Evolutionary conservation across 1,140 invertebrate species (phyloP).

Genomic region (Paraescarpia echinospica): DNA sequence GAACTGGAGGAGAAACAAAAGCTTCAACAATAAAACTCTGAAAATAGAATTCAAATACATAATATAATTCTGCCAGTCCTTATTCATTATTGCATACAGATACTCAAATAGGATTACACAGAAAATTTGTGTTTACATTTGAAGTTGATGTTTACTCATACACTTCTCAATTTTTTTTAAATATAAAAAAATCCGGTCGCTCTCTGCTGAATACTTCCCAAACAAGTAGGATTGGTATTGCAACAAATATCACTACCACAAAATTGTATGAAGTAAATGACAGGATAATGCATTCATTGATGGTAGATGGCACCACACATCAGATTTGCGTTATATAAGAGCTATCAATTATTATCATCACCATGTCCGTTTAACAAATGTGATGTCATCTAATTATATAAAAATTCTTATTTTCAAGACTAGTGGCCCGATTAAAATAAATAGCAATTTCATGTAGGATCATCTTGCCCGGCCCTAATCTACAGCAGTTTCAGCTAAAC

Average conservation of each 20-base stretch:
- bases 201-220: neutral
- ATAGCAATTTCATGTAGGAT: too few species aligned
- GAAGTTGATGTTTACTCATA: neutral
- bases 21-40: neutral
- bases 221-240: neutral
- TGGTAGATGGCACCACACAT: too few species aligned
- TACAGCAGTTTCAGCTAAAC: too few species aligned
- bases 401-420: too few species aligned
- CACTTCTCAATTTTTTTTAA: neutral
- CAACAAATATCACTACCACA: neutral
- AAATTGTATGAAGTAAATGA: neutral
- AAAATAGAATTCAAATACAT: neutral
- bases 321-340: too few species aligned
- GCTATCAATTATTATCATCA: too few species aligned
- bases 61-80: neutral
- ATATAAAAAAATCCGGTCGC: too few species aligned
- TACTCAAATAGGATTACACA: neutral
- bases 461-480: too few species aligned
- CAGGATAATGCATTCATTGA: too few species aligned
- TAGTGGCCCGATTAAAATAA: too few species aligned
- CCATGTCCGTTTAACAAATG: too few species aligned
- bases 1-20: slow-evolving; percentile 40
- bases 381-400: too few species aligned
- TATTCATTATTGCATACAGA: neutral
- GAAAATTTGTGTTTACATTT: neutral